phyloP scores from a whole-genome alignment of 2,113 vertebrate genomes.

The Engystomops pustulosus region DNA sequence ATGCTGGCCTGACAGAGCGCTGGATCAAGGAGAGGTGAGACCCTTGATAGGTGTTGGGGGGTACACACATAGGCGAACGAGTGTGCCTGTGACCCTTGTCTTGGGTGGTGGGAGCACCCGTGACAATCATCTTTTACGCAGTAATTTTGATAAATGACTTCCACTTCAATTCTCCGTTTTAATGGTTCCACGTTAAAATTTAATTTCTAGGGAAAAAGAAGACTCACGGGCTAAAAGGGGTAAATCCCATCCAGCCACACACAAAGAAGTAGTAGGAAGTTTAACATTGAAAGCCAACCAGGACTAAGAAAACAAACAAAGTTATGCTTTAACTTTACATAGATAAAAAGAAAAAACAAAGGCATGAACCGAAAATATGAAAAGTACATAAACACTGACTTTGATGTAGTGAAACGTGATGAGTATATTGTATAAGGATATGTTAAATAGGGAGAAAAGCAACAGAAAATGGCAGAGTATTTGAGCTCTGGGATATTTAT shows the following conservation, averaged over 20 bases:
- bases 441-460: slow-evolving; percentile 18
- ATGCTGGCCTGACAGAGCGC: too few relatives aligned
- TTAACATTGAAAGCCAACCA: slow-evolving; percentile 61
- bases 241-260: slow-evolving; percentile 67
- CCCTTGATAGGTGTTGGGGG: too few relatives aligned
- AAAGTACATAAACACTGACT: slow-evolving; percentile 50
- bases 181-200: slow-evolving; percentile 61
- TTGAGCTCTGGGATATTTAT: slow-evolving; percentile 43
- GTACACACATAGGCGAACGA: too few relatives aligned
- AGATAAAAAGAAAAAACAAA: slow-evolving; percentile 38
- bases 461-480: slow-evolving; percentile 30
- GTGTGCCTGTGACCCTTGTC: too few relatives aligned
- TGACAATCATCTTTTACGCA: too few relatives aligned
- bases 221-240: slow-evolving; percentile 59
- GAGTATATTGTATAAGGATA: slow-evolving; percentile 14
- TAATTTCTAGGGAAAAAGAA: slow-evolving; percentile 63
- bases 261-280: slow-evolving; percentile 60
- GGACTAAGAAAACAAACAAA: slow-evolving; percentile 54
- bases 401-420: slow-evolving; percentile 46
- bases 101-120: too few relatives aligned
- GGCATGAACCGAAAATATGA: slow-evolving; percentile 43
- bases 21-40: too few relatives aligned
- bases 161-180: slow-evolving; percentile 58
- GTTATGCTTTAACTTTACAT: slow-evolving; percentile 37
- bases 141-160: too few relatives aligned